These are phyloP conservation scores for Myotis lucifugus DNA, from an alignment of 2,113 vertebrate genomes.

Conservation along the genomic window DNA sequence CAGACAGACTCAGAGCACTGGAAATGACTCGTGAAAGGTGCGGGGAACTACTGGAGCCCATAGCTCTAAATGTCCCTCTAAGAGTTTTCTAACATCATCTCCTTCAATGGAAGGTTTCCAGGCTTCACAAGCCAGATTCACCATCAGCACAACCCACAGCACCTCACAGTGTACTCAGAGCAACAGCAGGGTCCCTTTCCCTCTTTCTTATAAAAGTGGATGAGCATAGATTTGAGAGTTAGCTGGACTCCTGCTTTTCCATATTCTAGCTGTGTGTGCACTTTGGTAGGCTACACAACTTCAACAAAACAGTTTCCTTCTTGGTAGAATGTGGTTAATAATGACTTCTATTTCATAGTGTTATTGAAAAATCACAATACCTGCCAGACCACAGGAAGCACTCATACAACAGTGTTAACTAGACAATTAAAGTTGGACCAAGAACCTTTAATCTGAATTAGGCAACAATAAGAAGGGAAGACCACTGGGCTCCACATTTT, in stretches of 20 bases:
- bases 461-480: neutral
- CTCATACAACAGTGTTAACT: neutral
- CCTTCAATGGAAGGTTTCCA: neutral
- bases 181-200: neutral
- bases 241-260: neutral
- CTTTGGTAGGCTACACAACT: neutral
- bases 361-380: neutral
- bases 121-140: fast-evolving
- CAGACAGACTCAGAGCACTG: neutral
- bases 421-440: neutral
- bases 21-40: neutral
- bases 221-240: neutral
- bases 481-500: neutral
- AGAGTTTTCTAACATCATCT: neutral
- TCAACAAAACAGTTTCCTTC: neutral
- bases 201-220: neutral
- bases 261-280: neutral
- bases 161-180: neutral
- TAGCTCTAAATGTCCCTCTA: neutral
- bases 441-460: neutral
- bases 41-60: neutral
- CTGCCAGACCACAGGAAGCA: neutral
- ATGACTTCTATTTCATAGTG: neutral
- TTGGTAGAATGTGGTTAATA: neutral
- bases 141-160: neutral